Percentiles rank a stretch among this genome's conserved stretches.
These are phyloP conservation scores for Xiphophorus birchmanni DNA, from an alignment of 2,797 vertebrate genomes.

Conservation along the genomic window DNA sequence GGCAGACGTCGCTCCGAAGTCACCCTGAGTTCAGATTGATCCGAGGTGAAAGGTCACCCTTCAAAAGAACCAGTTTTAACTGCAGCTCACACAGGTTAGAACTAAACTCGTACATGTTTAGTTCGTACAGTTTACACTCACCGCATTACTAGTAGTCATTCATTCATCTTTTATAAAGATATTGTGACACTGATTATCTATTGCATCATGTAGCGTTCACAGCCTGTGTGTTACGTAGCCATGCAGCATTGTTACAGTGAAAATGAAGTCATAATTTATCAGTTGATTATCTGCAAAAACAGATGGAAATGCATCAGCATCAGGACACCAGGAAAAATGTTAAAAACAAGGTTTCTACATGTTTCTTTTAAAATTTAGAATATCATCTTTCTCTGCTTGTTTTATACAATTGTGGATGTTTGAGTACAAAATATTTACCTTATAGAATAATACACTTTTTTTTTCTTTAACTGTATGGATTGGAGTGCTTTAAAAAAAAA, in stretches of 20 bases:
- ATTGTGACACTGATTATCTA: background rate
- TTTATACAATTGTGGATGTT: background rate
- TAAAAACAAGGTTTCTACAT: background rate
- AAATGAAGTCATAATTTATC: background rate
- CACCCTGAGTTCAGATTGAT: background rate
- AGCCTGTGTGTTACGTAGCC: background rate
- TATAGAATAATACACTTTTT: background rate
- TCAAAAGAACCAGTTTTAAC: background rate
- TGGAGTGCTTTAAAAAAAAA: background rate
- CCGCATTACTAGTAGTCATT: background rate
- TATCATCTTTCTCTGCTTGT: background rate
- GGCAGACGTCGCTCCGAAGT: too few species aligned
- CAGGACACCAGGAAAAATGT: background rate
- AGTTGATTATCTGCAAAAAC: background rate
- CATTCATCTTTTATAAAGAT: background rate
- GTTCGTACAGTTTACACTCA: background rate
- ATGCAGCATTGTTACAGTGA: background rate
- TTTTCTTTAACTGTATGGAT: background rate
- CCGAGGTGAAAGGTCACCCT: background rate
- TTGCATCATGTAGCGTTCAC: background rate
- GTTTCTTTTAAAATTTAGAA: background rate
- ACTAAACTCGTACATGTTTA: background rate
- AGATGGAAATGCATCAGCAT: background rate
- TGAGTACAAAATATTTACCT: background rate
- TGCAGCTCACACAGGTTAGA: background rate